Evolutionary conservation across 2,888 invertebrate genomes (phyloP).

Genomic region (Chrysotoxum bicinctum): DNA sequence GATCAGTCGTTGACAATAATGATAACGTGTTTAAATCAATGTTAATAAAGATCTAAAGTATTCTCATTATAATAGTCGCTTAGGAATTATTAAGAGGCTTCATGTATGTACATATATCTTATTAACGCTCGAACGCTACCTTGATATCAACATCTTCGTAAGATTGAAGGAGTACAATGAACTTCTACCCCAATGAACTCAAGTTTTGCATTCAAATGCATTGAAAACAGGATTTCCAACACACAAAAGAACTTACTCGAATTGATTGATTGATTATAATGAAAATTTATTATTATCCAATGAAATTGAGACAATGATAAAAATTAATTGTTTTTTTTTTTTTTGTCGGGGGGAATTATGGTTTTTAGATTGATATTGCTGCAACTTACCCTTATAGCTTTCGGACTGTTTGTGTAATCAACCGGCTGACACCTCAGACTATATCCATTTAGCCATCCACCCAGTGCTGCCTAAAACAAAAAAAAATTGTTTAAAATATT

Average conservation of each 20-base stretch:
- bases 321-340: neutral
- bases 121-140: neutral
- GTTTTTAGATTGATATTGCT: neutral
- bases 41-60: neutral
- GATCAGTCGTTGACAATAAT: neutral
- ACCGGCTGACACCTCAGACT: constrained; percentile 90
- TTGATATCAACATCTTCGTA: neutral
- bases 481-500: constrained; percentile 4
- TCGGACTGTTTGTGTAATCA: constrained; percentile 87
- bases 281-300: neutral
- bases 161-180: neutral
- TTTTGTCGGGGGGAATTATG: neutral
- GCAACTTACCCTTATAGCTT: constrained; percentile 86
- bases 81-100: neutral
- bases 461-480: constrained; percentile 82
- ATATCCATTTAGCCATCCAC: constrained; percentile 89
- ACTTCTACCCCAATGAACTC: neutral
- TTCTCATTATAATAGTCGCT: neutral
- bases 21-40: neutral
- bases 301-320: neutral
- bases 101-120: constrained; percentile 1
- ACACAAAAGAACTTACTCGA: neutral
- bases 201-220: neutral
- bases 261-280: neutral
- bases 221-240: neutral